phyloP scores from a whole-genome alignment of 2,888 invertebrate species.

The Melanchra persicariae region DNA sequence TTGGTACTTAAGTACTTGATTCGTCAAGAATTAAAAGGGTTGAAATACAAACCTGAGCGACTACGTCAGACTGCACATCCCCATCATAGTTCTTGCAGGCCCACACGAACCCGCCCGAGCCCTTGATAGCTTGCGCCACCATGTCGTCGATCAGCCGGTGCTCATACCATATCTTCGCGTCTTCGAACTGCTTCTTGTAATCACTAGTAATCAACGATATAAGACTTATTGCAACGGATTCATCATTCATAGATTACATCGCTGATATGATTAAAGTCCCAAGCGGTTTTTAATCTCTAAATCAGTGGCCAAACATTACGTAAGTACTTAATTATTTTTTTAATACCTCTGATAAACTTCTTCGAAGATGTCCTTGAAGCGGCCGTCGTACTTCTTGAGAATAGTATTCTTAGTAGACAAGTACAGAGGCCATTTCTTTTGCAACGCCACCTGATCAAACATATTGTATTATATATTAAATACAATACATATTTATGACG shows the following conservation, averaged over 20 bases:
- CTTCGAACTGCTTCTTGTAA: slow-evolving; percentile 94
- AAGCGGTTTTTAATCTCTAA: slow-evolving; percentile 41
- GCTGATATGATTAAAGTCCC: slow-evolving; percentile 30
- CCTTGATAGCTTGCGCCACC: slow-evolving; percentile 96
- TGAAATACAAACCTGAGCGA: slow-evolving; percentile 91
- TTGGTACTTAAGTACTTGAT: too few species aligned
- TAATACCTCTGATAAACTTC: slow-evolving; percentile 95
- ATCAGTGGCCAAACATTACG: slow-evolving; percentile 30
- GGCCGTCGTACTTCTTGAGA: slow-evolving; percentile 96
- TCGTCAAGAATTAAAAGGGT: not conserved
- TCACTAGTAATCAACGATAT: slow-evolving; percentile 83
- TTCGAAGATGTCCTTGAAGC: slow-evolving; percentile 98
- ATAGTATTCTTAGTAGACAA: slow-evolving; percentile 98
- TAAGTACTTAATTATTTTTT: slow-evolving; percentile 16
- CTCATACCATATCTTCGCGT: slow-evolving; percentile 96
- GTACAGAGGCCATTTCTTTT: slow-evolving; percentile 97
- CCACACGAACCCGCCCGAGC: slow-evolving; percentile 97
- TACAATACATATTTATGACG: slow-evolving; percentile 43
- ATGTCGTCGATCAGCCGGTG: slow-evolving; percentile 97
- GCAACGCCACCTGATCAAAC: slow-evolving; percentile 93
- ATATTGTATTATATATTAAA: too few species aligned
- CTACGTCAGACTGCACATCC: slow-evolving; percentile 97
- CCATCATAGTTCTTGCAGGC: slow-evolving; percentile 98
- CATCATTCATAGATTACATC: slow-evolving; percentile 32
- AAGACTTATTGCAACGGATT: slow-evolving; percentile 25